phyloP scores from a whole-genome alignment of 2,113 vertebrate species.

The Ellobius talpinus region DNA sequence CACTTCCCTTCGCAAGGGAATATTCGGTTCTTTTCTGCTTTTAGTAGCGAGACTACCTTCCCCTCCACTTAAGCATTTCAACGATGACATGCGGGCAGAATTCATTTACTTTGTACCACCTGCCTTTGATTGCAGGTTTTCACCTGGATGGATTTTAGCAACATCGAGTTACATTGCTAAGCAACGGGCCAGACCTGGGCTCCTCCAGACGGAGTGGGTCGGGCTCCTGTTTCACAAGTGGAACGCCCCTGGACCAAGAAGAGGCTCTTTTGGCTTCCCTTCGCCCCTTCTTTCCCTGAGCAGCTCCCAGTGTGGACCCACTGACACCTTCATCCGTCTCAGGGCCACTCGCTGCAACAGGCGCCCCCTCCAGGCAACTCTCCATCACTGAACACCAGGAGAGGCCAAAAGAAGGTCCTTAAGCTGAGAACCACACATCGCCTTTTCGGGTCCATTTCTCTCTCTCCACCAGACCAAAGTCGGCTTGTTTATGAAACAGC shows the following conservation, averaged over 20 bases:
- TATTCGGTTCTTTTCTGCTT: not conserved
- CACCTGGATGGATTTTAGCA: constrained; percentile 41
- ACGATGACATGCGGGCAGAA: not conserved
- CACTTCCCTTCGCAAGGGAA: not conserved
- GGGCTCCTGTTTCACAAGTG: not conserved
- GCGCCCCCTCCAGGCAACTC: not conserved
- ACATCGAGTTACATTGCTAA: constrained; percentile 48
- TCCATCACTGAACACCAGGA: not conserved
- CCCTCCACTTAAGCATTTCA: not conserved
- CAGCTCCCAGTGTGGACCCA: not conserved
- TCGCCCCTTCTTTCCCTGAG: not conserved
- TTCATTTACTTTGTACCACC: not conserved
- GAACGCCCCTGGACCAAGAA: not conserved
- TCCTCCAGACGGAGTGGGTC: not conserved
- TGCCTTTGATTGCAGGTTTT: constrained; percentile 13
- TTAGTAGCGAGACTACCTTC: not conserved
- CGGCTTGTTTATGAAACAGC: not conserved
- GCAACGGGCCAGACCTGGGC: constrained; percentile 13
- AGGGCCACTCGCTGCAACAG: not conserved
- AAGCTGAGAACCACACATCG: not conserved
- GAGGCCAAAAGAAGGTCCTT: no score
- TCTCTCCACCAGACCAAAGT: not conserved
- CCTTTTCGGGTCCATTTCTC: not conserved
- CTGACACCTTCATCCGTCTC: fast-evolving
- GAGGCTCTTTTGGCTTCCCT: not conserved